Evolutionary conservation across 1,140 invertebrate species (phyloP), one percentile per base, ranked within the genome.

Genomic region (Ips nitidus): DNA sequence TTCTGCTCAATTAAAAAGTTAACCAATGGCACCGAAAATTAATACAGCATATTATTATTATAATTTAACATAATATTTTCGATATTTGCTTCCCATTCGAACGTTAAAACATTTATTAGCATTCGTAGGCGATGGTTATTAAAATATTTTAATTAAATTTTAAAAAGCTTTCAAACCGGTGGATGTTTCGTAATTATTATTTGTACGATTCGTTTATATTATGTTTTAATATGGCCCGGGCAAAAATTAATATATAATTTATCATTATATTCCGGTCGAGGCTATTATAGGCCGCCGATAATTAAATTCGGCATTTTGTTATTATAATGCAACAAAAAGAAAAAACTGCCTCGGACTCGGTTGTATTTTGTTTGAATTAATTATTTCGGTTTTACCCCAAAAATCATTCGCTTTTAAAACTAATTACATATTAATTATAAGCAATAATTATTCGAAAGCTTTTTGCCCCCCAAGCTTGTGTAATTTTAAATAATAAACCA

Each of bases 211-310:
- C 64, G 64, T 66, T 66, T 66, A 66, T 66, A 66, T 58, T 66
- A 63, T 63, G 64, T 66, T 66, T 66, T 66, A 66, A 66, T 66
- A 66, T 58, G 61, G 22, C 47, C 40, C 45, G 8, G 36, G 42
- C 41, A 66, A 66, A 66, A 66, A 66, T 66, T 66, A 66, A 66
- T 66, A 58, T 66, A 66, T 66, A 66, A 66, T 66, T 66, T 66
- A 66, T 66, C 53, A 66, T 66, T 66, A 66, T 67, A 47, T 67
- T 67, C 41, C 41, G 41, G 40, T 50, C 22, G 6, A 22, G 1
- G 41, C 53, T n/a, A 42, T 22, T 58, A 56, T 56, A 58, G 37
- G 39, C 41, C 3, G 52, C 37, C 47, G 22, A 66, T 66, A 66
- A 63, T 63, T 63, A 52, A 63, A 63, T 63, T 52, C 60, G 41